Percentiles rank a stretch among this genome's conserved stretches.
These are phyloP conservation scores for Diaphora mendica DNA, from an alignment of 2,888 invertebrate species.

Conservation along the genomic window DNA sequence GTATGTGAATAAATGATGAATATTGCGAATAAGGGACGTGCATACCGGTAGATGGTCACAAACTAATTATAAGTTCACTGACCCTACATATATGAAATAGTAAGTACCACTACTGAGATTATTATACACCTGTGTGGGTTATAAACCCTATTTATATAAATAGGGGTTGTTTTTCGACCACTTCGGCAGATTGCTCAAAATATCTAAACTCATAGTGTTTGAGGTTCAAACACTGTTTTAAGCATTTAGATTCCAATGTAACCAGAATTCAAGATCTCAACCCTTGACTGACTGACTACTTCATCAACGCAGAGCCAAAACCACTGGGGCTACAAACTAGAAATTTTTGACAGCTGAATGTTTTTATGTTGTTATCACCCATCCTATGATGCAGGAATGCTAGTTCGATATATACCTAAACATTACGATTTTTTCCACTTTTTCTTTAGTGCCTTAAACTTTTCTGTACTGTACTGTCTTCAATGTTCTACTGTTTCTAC, in stretches of 20 bases:
- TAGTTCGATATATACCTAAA: too few species aligned
- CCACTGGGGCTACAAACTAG: too few species aligned
- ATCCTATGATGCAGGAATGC: too few species aligned
- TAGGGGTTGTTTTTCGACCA: neutral
- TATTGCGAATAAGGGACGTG: constrained; percentile 28
- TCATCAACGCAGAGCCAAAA: too few species aligned
- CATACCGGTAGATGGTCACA: constrained; percentile 31
- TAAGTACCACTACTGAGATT: neutral
- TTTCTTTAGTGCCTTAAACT: neutral
- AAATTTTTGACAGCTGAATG: too few species aligned
- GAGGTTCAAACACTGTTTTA: neutral
- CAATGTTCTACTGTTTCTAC: too few species aligned
- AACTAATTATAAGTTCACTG: constrained; percentile 40
- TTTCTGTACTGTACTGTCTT: too few species aligned
- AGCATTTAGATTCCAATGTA: neutral
- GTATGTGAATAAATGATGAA: constrained; percentile 28
- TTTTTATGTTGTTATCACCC: too few species aligned
- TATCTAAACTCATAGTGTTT: neutral
- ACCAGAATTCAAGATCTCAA: neutral
- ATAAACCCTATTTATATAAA: neutral
- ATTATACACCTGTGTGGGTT: neutral
- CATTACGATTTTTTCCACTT: neutral
- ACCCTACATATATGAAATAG: neutral
- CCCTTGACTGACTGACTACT: too few species aligned
- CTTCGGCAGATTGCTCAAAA: neutral